These are phyloP conservation scores for Agonopterix alstromeriana DNA, from an alignment of 2,888 invertebrate species.

Conservation along the genomic window DNA sequence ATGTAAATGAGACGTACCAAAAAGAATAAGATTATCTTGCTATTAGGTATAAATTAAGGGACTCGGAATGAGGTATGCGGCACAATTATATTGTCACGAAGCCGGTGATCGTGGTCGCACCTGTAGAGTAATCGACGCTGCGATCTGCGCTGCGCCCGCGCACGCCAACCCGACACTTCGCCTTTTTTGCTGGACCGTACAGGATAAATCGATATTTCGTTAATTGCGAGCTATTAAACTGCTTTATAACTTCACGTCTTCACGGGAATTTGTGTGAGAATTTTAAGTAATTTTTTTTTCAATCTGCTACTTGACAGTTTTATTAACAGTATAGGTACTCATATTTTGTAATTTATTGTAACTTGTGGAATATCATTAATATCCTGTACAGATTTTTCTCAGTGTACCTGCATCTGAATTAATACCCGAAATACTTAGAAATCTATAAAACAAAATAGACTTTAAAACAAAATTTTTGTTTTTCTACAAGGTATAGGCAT, in stretches of 20 bases:
- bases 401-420: too few relatives aligned
- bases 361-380: too few relatives aligned
- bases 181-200: slow-evolving; percentile 14
- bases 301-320: too few relatives aligned
- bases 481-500: too few relatives aligned
- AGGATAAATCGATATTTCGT: slow-evolving; percentile 10
- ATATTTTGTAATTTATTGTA: too few relatives aligned
- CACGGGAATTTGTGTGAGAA: not conserved
- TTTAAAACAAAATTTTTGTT: too few relatives aligned
- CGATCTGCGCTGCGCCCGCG: slow-evolving; percentile 41
- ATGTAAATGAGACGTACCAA: slow-evolving; percentile 70
- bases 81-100: slow-evolving; percentile 75
- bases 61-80: slow-evolving; percentile 60
- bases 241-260: not conserved
- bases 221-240: slow-evolving; percentile 3
- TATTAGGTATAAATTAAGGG: slow-evolving; percentile 74
- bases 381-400: too few relatives aligned
- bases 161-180: slow-evolving; percentile 30
- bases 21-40: slow-evolving; percentile 69
- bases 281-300: too few relatives aligned
- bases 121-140: slow-evolving; percentile 26
- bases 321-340: too few relatives aligned
- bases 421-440: too few relatives aligned
- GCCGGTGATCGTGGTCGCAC: slow-evolving; percentile 19
- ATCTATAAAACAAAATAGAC: too few relatives aligned